Evolutionary conservation across 1,140 invertebrate species (phyloP).

Genomic region (Palaemon carinicauda): DNA sequence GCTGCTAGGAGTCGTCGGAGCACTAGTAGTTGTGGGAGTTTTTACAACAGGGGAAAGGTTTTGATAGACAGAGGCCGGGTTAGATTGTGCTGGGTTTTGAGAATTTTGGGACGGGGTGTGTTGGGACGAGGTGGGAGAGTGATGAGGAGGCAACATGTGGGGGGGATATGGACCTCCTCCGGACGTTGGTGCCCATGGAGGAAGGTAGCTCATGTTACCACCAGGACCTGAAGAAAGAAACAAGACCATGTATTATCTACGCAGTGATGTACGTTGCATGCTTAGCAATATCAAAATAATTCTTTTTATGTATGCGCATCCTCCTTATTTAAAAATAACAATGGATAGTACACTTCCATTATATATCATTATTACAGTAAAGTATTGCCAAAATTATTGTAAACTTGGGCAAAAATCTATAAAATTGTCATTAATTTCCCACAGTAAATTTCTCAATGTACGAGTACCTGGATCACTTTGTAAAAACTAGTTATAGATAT

Average conservation of each 20-base stretch:
- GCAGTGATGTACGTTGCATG: not conserved
- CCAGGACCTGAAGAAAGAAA: constrained; percentile 41
- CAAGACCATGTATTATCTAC: not conserved
- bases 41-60: constrained; percentile 42
- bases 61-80: constrained; percentile 27
- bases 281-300: too few species aligned
- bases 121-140: constrained; percentile 24
- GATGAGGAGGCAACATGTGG: constrained; percentile 53
- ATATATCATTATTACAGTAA: too few species aligned
- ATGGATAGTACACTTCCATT: too few species aligned
- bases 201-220: constrained; percentile 59
- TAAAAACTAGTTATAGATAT: too few species aligned
- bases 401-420: too few species aligned
- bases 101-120: constrained; percentile 18
- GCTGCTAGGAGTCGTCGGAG: constrained; percentile 25
- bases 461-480: too few species aligned
- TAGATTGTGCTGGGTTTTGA: constrained; percentile 11
- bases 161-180: constrained; percentile 55
- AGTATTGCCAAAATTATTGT: too few species aligned
- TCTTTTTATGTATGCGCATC: too few species aligned
- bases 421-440: too few species aligned
- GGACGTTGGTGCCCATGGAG: constrained; percentile 52
- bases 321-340: too few species aligned
- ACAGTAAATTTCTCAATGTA: too few species aligned
- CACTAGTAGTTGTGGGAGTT: constrained; percentile 7